Percentiles rank a stretch among this genome's conserved stretches.
These are phyloP conservation scores for Elymnias hypermnestra DNA, from an alignment of 1,140 invertebrate genomes.

Conservation along the genomic window DNA sequence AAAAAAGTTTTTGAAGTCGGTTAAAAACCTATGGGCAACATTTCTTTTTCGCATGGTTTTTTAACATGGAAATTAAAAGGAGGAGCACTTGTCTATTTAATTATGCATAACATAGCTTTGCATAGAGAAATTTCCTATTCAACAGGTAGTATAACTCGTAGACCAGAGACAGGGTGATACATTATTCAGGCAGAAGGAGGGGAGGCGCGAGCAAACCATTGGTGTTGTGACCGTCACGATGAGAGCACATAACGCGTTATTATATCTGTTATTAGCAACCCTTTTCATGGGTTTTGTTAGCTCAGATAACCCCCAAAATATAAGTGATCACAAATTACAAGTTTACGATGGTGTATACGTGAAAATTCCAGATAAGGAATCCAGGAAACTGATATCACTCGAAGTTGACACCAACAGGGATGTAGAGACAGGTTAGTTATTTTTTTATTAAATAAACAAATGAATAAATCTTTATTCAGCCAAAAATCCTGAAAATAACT, in stretches of 20 bases:
- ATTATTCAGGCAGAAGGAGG: constrained; percentile 27
- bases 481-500: too few species aligned
- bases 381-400: constrained; percentile 42
- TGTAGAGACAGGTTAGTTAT: constrained; percentile 37
- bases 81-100: too few species aligned
- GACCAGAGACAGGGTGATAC: constrained; percentile 15
- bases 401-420: constrained; percentile 36
- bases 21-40: not conserved
- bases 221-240: constrained; percentile 41
- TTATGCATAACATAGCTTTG: too few species aligned
- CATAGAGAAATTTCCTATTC: constrained; percentile 7
- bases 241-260: constrained; percentile 32
- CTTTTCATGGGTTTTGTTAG: constrained; percentile 17
- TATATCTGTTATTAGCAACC: constrained; percentile 23
- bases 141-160: constrained; percentile 6
- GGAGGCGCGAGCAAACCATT: constrained; percentile 29
- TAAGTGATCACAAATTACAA: constrained; percentile 24
- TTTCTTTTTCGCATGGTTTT: not conserved
- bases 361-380: constrained; percentile 33
- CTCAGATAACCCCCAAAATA: constrained; percentile 6
- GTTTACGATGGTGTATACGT: constrained; percentile 45
- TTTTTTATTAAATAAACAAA: too few species aligned
- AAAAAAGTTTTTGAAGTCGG: too few species aligned
- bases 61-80: too few species aligned
- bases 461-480: too few species aligned